Evolutionary conservation across 2,888 invertebrate genomes (phyloP).

Genomic region (Drosophila meridiana): DNA sequence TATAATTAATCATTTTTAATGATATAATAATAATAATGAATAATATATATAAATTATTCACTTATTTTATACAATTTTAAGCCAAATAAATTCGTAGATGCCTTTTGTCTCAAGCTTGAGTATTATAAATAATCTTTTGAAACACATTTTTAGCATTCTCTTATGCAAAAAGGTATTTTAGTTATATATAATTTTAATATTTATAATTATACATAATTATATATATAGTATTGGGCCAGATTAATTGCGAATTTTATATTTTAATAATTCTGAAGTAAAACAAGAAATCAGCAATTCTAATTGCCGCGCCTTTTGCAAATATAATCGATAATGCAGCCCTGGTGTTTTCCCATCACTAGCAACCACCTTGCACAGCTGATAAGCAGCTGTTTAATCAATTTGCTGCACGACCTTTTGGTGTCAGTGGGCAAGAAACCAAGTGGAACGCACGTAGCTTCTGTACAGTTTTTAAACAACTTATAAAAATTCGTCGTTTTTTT

Average conservation of each 20-base stretch:
- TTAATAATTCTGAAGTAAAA: too few relatives aligned
- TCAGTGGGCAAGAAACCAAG: constrained; percentile 26
- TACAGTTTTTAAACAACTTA: not conserved
- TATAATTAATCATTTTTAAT: not conserved
- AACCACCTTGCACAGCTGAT: constrained; percentile 42
- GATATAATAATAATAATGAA: not conserved
- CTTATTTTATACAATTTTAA: not conserved
- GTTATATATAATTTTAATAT: not conserved
- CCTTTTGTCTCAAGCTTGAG: too few relatives aligned
- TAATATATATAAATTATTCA: not conserved
- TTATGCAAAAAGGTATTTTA: not conserved
- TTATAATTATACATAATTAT: not conserved
- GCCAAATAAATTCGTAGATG: not conserved
- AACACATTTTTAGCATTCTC: not conserved
- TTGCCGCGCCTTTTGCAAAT: constrained; percentile 34
- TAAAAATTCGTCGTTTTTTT: constrained; percentile 10
- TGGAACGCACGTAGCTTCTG: constrained; percentile 23
- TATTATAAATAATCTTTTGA: too few relatives aligned
- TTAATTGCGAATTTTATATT: not conserved
- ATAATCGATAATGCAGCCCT: constrained; percentile 23
- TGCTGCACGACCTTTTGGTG: constrained; percentile 12
- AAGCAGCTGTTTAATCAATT: constrained; percentile 28
- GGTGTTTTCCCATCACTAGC: constrained; percentile 26
- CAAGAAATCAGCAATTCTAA: constrained; percentile 22
- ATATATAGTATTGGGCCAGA: not conserved